phyloP scores from a whole-genome alignment of 1,140 invertebrate genomes.

The Lucilia sericata region DNA sequence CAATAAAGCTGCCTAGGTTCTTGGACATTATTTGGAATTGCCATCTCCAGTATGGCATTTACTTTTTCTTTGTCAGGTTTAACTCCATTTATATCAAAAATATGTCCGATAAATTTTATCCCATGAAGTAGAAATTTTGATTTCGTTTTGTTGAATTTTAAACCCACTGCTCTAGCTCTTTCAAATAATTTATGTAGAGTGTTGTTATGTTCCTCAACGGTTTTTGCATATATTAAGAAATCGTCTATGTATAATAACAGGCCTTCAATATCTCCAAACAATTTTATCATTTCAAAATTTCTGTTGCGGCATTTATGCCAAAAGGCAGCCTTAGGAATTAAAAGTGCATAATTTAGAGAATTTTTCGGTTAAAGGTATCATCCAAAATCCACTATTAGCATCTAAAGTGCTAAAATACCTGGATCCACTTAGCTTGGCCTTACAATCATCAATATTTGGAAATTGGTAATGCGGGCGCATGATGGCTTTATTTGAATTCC shows the following conservation, averaged over 20 bases:
- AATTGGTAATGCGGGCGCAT: constrained; percentile 65
- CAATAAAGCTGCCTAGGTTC: no score
- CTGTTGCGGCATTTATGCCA: constrained; percentile 58
- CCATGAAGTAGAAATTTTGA: constrained; percentile 1
- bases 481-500: constrained; percentile 68
- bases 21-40: no score
- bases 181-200: constrained; percentile 55
- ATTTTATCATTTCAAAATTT: constrained; percentile 52
- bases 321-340: constrained; percentile 45
- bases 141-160: constrained; percentile 48
- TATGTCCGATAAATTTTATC: no score
- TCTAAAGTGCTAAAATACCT: constrained; percentile 68
- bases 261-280: no score
- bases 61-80: no score
- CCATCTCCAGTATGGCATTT: no score
- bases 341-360: constrained; percentile 67
- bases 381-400: constrained; percentile 67
- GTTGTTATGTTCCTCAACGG: no score
- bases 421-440: constrained; percentile 58
- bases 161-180: constrained; percentile 44
- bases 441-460: constrained; percentile 66
- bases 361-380: constrained; percentile 64
- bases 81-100: no score
- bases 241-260: no score
- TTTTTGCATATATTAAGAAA: no score